These are phyloP conservation scores for Pachydiplax longipennis DNA, from an alignment of 2,888 invertebrate species.

Conservation along the genomic window DNA sequence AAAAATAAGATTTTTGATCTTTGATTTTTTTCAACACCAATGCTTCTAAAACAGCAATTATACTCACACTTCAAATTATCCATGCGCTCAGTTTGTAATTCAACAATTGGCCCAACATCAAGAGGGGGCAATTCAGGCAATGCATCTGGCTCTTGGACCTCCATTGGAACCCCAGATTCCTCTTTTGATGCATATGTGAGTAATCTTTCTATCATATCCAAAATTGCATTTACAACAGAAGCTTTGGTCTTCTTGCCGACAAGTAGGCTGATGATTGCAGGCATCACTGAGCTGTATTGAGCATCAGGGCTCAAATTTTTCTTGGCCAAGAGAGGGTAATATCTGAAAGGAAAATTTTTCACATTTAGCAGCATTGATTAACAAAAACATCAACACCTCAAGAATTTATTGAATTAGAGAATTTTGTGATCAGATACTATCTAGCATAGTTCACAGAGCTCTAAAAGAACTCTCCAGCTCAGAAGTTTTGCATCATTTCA, in stretches of 20 bases:
- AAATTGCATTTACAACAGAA: conserved; percentile 71
- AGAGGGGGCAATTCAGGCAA: conserved; percentile 1
- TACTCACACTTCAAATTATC: conserved; percentile 24
- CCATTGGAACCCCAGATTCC: conserved; percentile 53
- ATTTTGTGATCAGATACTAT: background rate
- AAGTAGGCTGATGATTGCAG: conserved; percentile 75
- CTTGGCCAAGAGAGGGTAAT: conserved; percentile 75
- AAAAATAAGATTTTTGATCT: too few relatives aligned
- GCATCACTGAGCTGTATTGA: conserved; percentile 61
- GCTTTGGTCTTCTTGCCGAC: conserved; percentile 71
- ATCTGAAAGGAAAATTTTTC: conserved; percentile 57
- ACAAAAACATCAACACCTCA: too few relatives aligned
- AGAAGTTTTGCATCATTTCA: conserved; percentile 16
- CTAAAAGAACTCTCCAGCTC: background rate
- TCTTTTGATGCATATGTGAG: conserved; percentile 68
- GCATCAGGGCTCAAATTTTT: conserved; percentile 55
- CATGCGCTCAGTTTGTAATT: background rate
- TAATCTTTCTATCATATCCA: conserved; percentile 79
- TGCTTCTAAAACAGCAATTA: too few relatives aligned
- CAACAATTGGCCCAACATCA: conserved; percentile 21
- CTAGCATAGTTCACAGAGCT: conserved; percentile 15
- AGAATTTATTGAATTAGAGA: background rate
- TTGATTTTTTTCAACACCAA: too few relatives aligned
- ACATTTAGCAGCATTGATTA: too few relatives aligned
- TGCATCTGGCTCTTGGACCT: conserved; percentile 18